Conservation (phyloP, 2,797 vertebrate genomes). For the Falco concolor region DNA sequence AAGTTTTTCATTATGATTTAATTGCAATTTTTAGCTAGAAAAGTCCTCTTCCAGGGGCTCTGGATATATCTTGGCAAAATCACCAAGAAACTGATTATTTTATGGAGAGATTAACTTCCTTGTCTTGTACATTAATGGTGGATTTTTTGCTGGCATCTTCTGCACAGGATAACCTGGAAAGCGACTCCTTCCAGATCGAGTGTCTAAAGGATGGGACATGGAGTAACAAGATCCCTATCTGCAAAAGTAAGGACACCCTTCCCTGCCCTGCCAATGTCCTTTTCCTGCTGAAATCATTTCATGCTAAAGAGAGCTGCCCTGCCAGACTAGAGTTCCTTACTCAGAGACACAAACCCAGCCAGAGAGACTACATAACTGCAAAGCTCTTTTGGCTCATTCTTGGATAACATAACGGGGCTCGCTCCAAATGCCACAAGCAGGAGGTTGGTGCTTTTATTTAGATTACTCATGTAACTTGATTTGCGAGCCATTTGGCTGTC, state of each 20-base stretch:
- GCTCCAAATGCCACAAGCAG: slow-evolving; percentile 18
- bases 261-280: neutral
- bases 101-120: neutral
- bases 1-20: neutral
- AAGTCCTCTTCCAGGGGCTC: neutral
- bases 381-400: slow-evolving; percentile 23
- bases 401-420: neutral
- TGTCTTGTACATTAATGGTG: neutral
- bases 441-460: slow-evolving; percentile 12
- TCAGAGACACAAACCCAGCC: neutral
- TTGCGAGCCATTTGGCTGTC: neutral
- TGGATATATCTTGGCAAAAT: neutral
- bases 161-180: slow-evolving; percentile 77
- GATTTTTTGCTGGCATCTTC: neutral
- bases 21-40: neutral
- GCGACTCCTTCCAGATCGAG: slow-evolving; percentile 83
- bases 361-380: slow-evolving; percentile 27
- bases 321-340: slow-evolving; percentile 14
- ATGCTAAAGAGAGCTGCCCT: neutral
- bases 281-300: neutral
- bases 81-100: neutral
- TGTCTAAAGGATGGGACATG: slow-evolving; percentile 85
- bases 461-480: neutral
- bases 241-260: slow-evolving; percentile 82
- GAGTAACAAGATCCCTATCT: slow-evolving; percentile 83